Conservation (phyloP, 1,140 invertebrate genomes). For the Centruroides sculpturatus region DNA sequence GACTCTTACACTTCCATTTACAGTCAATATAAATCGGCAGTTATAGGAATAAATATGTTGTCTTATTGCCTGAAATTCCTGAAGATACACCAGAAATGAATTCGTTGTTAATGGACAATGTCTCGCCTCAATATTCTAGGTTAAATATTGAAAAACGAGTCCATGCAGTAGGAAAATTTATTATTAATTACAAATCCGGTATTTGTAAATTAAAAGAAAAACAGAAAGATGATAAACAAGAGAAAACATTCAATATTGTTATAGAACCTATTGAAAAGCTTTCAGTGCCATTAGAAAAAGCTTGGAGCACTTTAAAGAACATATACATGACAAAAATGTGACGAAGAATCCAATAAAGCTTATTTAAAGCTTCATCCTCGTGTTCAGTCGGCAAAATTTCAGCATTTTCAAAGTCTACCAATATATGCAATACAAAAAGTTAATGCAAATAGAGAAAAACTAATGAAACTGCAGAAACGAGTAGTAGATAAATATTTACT, state of each 20-base stretch:
- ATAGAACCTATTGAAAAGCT: constrained; percentile 59
- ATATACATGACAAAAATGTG: constrained; percentile 62
- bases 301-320: constrained; percentile 72
- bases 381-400: constrained; percentile 25
- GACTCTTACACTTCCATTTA: neutral
- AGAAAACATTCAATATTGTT: constrained; percentile 52
- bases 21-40: constrained; percentile 2
- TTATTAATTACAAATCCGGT: constrained; percentile 63
- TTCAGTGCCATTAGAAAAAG: constrained; percentile 53
- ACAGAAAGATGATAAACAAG: constrained; percentile 30
- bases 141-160: constrained; percentile 68
- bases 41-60: constrained; percentile 9
- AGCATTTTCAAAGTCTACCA: constrained; percentile 25
- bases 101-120: constrained; percentile 44
- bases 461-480: no score
- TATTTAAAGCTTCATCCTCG: constrained; percentile 43
- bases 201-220: constrained; percentile 47
- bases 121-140: constrained; percentile 59
- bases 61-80: constrained; percentile 66
- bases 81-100: constrained; percentile 58
- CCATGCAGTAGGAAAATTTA: constrained; percentile 60
- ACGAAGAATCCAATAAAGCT: constrained; percentile 56
- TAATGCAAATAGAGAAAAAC: no score
- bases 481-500: no score
- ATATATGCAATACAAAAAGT: no score